Conservation (phyloP, 2,888 invertebrate species). For the Morinoia aosen region DNA sequence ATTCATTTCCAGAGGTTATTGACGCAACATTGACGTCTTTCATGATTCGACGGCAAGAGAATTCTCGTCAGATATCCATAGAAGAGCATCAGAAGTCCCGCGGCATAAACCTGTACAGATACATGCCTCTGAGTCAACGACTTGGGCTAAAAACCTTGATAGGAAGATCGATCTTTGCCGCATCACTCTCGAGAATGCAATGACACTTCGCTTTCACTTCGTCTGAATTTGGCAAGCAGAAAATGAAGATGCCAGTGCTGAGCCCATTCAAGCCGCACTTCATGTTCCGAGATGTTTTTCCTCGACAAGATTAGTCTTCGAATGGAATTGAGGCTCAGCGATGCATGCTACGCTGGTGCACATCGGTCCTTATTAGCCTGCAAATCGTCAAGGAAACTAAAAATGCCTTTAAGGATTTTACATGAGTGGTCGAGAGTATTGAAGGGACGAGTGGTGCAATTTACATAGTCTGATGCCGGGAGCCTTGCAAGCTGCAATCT, state of each 20-base stretch:
- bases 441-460: conserved; percentile 18
- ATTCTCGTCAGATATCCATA: background rate
- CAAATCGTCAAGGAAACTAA: conserved; percentile 50
- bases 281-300: background rate
- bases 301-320: conserved; percentile 40
- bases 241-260: conserved; percentile 45
- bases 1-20: background rate
- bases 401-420: conserved; percentile 45
- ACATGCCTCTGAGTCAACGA: background rate
- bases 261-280: conserved; percentile 36
- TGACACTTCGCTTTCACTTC: conserved; percentile 47
- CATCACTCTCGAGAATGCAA: background rate
- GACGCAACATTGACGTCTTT: background rate
- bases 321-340: conserved; percentile 41
- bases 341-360: conserved; percentile 44
- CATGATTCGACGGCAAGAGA: background rate
- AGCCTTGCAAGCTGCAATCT: conserved; percentile 7
- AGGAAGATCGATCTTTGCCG: background rate
- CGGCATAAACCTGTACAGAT: background rate
- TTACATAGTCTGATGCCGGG: background rate
- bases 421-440: conserved; percentile 10
- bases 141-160: background rate
- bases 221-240: conserved; percentile 51
- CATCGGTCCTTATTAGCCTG: conserved; percentile 47
- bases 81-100: background rate